Evolutionary conservation across 1,140 invertebrate genomes (phyloP).

Genomic region (Apis dorsata): DNA sequence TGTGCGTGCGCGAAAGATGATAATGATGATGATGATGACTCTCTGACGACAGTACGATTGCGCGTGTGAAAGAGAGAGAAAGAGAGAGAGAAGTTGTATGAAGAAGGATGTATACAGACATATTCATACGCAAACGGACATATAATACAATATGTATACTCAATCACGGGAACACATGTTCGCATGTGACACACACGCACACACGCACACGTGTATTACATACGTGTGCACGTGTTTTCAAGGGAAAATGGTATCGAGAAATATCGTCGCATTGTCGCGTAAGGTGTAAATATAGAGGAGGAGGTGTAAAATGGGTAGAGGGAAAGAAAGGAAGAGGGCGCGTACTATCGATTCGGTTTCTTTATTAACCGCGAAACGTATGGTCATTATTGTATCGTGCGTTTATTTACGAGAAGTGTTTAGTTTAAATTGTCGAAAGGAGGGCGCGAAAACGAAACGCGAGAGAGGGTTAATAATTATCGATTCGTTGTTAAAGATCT

Average conservation of each 20-base stretch:
- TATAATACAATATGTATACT: neutral
- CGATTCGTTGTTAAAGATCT: conserved; percentile 65
- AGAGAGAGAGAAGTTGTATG: conserved; percentile 35
- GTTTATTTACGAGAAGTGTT: conserved; percentile 36
- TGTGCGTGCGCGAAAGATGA: neutral
- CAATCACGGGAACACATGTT: conserved; percentile 27
- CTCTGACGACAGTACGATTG: conserved; percentile 12
- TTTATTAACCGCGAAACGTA: conserved; percentile 62
- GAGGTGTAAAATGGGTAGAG: neutral
- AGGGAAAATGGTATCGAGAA: conserved; percentile 11
- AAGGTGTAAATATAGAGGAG: conserved; percentile 23
- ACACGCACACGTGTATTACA: neutral
- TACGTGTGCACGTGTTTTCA: neutral
- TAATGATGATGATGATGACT: neutral
- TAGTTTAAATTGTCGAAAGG: conserved; percentile 63
- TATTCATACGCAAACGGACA: neutral
- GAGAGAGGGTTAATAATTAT: conserved; percentile 51
- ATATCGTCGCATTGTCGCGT: conserved; percentile 56
- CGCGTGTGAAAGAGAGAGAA: conserved; percentile 36
- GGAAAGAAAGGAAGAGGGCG: neutral
- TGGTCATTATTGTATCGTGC: conserved; percentile 10
- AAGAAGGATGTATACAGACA: neutral
- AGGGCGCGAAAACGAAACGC: conserved; percentile 6
- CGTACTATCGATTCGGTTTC: conserved; percentile 66
- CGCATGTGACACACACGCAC: fast-evolving